A percentile compares a stretch with the other conserved stretches of the same genome.
Conservation (phyloP, 2,113 vertebrate species). For the Chaenogobius annularis region DNA sequence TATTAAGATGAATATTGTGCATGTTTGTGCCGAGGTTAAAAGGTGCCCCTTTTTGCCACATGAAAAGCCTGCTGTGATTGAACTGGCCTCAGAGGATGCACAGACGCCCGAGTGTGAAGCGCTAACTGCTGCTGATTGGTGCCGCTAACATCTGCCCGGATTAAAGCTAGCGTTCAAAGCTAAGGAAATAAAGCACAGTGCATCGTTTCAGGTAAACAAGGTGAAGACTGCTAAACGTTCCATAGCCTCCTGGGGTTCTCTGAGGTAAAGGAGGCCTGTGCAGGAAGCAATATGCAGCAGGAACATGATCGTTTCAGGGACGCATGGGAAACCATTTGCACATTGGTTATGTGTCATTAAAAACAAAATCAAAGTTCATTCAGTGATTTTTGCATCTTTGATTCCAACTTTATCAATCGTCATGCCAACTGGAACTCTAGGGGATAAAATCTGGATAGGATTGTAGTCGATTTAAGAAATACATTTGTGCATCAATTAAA, state of each 20-base stretch:
- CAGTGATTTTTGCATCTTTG: no score
- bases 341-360: no score
- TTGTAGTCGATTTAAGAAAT: no score
- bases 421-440: no score
- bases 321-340: no score
- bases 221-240: neutral
- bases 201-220: constrained; percentile 21
- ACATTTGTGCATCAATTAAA: no score
- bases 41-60: constrained; percentile 63
- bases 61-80: constrained; percentile 65
- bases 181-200: constrained; percentile 27
- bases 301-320: no score
- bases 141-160: constrained; percentile 62
- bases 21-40: constrained; percentile 53
- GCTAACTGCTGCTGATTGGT: constrained; percentile 56
- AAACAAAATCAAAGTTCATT: no score
- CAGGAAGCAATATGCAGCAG: neutral
- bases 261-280: neutral
- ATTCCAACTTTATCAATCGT: no score
- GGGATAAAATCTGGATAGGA: no score
- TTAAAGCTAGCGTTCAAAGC: constrained; percentile 55
- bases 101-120: constrained; percentile 59
- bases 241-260: neutral
- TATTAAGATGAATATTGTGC: neutral
- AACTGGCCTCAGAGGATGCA: constrained; percentile 60